phyloP scores from a whole-genome alignment of 2,888 invertebrate species.

The Eueremaeus valkanovi region DNA sequence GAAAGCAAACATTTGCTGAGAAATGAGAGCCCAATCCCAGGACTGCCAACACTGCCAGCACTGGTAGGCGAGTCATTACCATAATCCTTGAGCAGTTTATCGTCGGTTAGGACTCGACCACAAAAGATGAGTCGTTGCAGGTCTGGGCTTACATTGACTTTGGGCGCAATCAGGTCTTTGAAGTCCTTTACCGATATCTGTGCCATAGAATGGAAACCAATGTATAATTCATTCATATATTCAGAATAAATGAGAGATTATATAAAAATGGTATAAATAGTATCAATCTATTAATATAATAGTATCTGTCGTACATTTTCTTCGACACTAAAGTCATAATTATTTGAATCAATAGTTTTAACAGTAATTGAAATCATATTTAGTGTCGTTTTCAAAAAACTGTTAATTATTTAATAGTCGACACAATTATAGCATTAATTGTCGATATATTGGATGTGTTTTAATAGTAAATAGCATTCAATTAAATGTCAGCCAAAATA shows the following conservation, averaged over 20 bases:
- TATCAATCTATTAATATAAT: neutral
- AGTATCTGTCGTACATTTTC: conserved; percentile 68
- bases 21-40: too few relatives aligned
- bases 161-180: conserved; percentile 71
- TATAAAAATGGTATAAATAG: conserved; percentile 47
- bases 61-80: conserved; percentile 57
- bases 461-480: too few relatives aligned
- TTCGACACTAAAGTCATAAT: conserved; percentile 58
- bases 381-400: neutral
- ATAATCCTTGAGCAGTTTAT: conserved; percentile 75
- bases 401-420: neutral
- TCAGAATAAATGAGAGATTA: conserved; percentile 34
- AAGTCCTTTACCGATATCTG: conserved; percentile 76
- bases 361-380: conserved; percentile 68
- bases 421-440: too few relatives aligned
- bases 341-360: conserved; percentile 78
- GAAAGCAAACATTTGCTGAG: conserved; percentile 4
- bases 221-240: conserved; percentile 33
- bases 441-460: too few relatives aligned
- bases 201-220: conserved; percentile 15
- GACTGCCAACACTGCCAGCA: too few relatives aligned
- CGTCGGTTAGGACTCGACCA: conserved; percentile 87
- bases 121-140: conserved; percentile 88
- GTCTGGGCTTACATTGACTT: conserved; percentile 72
- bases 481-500: too few relatives aligned